Base-by-base conservation (phyloP, 2,888 invertebrate genomes). In the Vesta saturnalis region DNA sequence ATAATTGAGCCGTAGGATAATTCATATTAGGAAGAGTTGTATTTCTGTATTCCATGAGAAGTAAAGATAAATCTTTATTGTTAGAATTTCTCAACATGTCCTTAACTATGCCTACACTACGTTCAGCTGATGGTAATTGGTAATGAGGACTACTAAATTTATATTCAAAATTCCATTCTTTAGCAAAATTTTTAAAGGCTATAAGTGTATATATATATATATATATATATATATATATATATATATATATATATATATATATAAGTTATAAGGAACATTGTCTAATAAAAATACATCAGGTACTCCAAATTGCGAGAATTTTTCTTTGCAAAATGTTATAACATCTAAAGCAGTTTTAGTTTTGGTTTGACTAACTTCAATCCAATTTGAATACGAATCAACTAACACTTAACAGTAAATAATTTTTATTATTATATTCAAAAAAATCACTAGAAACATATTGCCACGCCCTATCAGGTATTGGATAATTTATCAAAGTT, bases 101-200 rank as follows among this genome's bases (percentile, higher is more conserved):
- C 43, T 67, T 63, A 16, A 63, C 46, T n/a, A 63, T 67, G 16
- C 55, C 58, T 43, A 67, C 63, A 19, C 22, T 46, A 22, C 52
- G 58, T 49, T 63, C 67, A 22, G 63, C 64, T 19, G 63, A 23
- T 10, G 54, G 59, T 16, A 55, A 70, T n/a, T 39, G 64, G 30
- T 54, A 63, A 15, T 61, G 54, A 15, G 68, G 60, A 58, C 68
- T 64, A 16, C 35, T 56, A 14, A 56, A 60, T n/a, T 30, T 23
- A n/a, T 39, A 39, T 19, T 54, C 63, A 49, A 67, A 63, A 30
- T 67, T 63, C 63, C 63, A 63, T 23, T 74, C 70, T 55, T 46
- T 64, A 6, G 54, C 73, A 22, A 30, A 30, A 30, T 30, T 10
- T 30, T 30, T 46, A 15, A 30, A 52, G n/a, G n/a, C n/a, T n/a